These are phyloP conservation scores for Herminia tarsipennalis DNA, from an alignment of 2,888 invertebrate genomes.

Conservation along the genomic window DNA sequence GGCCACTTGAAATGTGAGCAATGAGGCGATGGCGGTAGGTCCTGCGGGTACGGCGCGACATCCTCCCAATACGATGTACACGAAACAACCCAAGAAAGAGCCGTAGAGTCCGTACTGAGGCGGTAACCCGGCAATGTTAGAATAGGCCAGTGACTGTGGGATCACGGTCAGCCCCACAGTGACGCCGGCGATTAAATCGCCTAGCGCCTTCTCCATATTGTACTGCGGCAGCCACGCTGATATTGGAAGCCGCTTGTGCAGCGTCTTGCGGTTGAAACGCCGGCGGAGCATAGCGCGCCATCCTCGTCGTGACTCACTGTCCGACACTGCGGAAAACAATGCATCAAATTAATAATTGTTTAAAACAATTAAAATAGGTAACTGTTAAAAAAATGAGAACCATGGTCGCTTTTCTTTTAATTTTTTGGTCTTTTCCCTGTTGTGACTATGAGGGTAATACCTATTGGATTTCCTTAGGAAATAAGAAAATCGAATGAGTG, in stretches of 20 bases:
- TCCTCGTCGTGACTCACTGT: slow-evolving; percentile 63
- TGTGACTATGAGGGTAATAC: no score
- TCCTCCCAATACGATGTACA: slow-evolving; percentile 96
- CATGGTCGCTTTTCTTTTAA: no score
- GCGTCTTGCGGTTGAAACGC: slow-evolving; percentile 88
- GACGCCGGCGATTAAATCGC: slow-evolving; percentile 95
- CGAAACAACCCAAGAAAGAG: slow-evolving; percentile 96
- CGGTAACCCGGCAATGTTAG: slow-evolving; percentile 92
- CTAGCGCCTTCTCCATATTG: slow-evolving; percentile 89
- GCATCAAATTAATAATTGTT: no score
- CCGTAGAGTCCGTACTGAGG: slow-evolving; percentile 96
- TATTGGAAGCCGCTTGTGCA: slow-evolving; percentile 91
- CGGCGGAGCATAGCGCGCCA: slow-evolving; percentile 75
- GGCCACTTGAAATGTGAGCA: slow-evolving; percentile 93
- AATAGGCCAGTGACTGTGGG: slow-evolving; percentile 94
- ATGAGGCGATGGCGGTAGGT: slow-evolving; percentile 96
- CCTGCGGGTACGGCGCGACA: slow-evolving; percentile 97
- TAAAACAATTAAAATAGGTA: no score
- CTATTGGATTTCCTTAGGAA: no score
- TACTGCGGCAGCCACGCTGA: slow-evolving; percentile 92
- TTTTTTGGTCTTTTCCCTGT: no score
- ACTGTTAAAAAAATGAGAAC: no score
- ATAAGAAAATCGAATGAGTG: no score
- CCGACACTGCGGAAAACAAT: slow-evolving; percentile 81
- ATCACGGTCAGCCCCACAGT: slow-evolving; percentile 97